Evolutionary conservation across 2,113 vertebrate genomes (phyloP), one percentile per base, ranked within the genome.

Genomic region (Hydropotes inermis): DNA sequence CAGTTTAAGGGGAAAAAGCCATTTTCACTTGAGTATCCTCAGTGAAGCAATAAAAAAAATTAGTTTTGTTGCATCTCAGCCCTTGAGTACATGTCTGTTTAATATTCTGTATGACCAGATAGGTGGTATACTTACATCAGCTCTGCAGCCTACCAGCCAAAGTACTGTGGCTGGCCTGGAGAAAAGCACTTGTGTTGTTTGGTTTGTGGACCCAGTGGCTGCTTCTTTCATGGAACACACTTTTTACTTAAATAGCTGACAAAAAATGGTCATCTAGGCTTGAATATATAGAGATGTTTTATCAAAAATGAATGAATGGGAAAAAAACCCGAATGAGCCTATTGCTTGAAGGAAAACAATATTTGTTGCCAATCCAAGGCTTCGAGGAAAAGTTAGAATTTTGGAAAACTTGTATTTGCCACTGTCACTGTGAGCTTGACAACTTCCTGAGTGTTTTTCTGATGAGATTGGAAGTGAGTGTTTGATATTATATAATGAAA

Each of bases 1-100:
- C 21, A 67, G 52, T 28, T 55, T n/a, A 82, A 92, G 45, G 78
- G 54, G 9, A 0, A 2, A 27, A 6, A 88, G 54, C 33, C 57
- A 87, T 7, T 94, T 95, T 89, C 43, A 87, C 25, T 70, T 90
- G 70, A 92, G 78, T 92, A 89, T 89, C 86, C 43, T 94, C 81
- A 90, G 0, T 45, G 64, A 95, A 92, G 27, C 79, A 95, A 83
- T 82, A 81, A 84, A 92, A 92, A 95, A 70, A n/a, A 79, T 87
- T 82, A 33, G 52, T 61, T 58, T 94, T 83, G 45, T 87, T 83
- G 76, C 86, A 23, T 36, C 28, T 76, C 16, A 15, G 28, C 27
- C 30, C 61, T 28, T 85, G 43, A 83, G 55, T 47, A 10, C 15
- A 28, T 28, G 9, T 23, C 74, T 96, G 93, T n/a, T 43, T 60